Base-by-base conservation (phyloP, 2,888 invertebrate genomes). In the Rambutsinella grinnellia region DNA sequence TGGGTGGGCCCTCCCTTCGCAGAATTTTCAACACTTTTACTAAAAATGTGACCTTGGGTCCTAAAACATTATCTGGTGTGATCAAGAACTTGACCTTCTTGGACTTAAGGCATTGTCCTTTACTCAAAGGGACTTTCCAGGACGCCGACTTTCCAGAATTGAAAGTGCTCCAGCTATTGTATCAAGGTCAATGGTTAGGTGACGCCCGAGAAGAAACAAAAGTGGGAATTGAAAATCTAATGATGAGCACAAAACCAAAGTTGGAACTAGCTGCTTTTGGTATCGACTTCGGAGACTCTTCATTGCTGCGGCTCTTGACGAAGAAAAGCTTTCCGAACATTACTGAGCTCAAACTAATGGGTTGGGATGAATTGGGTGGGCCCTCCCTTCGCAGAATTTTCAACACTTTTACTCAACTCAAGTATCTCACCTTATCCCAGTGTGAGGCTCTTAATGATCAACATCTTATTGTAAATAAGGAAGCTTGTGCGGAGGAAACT, bases 21-120 rank as follows among this genome's bases (percentile, higher is more conserved):
- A 26, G 47, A 5, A 57, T 57, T 19, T 67, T 67, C 15, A 67
- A 21, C 17, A n/a, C 26, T 10, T 46, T 67, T n/a, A 24, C 5
- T 2, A 2, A 8, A 2, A n/a, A n/a, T n/a, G n/a, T n/a, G n/a
- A n/a, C n/a, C n/a, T n/a, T n/a, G n/a, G n/a, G n/a, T n/a, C n/a
- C n/a, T n/a, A n/a, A n/a, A n/a, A 63, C 26, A 0, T 56, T 65
- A 1, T 65, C 54, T 8, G 26, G 17, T 2, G 26, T 65, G 2
- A 15, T 13, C 15, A 1, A 36, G 3, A 36, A 46, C 0, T 17
- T 65, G 21, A 44, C 17, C 15, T 13, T 17, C 2, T 46, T 65
- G 23, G 24, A 15, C 3, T 17, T 65, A 19, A n/a, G 0, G 3
- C 2, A 8, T 5, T 54, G 54, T 17, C 2, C 6, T 3, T 24